Evolutionary conservation across 2,797 vertebrate species (phyloP).

Genomic region (Pempheris klunzingeri): DNA sequence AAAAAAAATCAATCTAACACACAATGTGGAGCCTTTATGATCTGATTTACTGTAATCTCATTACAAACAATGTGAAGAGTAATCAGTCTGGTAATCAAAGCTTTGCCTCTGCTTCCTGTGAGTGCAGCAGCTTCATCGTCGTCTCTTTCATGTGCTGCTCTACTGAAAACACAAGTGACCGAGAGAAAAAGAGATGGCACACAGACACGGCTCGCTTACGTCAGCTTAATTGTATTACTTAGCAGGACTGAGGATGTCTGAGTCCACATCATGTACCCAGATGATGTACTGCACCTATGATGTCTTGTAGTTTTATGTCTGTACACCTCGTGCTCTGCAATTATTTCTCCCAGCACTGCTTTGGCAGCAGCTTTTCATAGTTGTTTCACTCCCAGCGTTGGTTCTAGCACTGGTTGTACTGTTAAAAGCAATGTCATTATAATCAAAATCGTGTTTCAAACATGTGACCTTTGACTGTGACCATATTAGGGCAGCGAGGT

Average conservation of each 20-base stretch:
- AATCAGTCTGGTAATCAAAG: constrained; percentile 55
- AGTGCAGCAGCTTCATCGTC: constrained; percentile 18
- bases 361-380: neutral
- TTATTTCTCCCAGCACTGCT: neutral
- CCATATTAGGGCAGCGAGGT: neutral
- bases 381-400: neutral
- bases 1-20: constrained; percentile 30
- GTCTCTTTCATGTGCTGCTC: neutral
- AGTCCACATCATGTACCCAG: constrained; percentile 15
- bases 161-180: constrained; percentile 8
- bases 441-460: neutral
- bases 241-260: constrained; percentile 40
- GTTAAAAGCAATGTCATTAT: neutral
- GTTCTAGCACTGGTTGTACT: neutral
- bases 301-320: constrained; percentile 30
- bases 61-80: constrained; percentile 29
- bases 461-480: neutral
- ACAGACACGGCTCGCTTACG: constrained; percentile 28
- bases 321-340: constrained; percentile 17
- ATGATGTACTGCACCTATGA: constrained; percentile 18
- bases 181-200: constrained; percentile 30
- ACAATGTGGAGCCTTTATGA: constrained; percentile 10
- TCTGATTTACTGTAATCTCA: constrained; percentile 18
- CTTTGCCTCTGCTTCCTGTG: neutral
- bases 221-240: constrained; percentile 44